Evolutionary conservation across 35 echinoderm and acorn worm genomes (phyloP).

Genomic region (Stichopus chloronotus): DNA sequence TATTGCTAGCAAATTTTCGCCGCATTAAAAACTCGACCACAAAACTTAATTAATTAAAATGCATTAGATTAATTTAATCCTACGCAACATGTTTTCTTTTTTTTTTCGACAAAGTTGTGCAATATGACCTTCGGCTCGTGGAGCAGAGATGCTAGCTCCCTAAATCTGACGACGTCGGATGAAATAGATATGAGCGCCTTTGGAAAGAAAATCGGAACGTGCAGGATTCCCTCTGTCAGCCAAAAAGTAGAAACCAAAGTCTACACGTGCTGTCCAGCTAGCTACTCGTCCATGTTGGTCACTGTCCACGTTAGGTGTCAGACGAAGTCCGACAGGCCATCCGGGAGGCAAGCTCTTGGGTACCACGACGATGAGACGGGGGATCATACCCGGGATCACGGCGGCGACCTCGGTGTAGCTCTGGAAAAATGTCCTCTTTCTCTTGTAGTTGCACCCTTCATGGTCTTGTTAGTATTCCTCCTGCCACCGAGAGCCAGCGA

Average conservation of each 20-base stretch:
- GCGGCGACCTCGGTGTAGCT: background rate
- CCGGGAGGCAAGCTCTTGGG: background rate
- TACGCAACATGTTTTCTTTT: background rate
- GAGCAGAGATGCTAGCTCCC: background rate
- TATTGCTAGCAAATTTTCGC: too few species aligned
- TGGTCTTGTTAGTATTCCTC: constrained; percentile 6
- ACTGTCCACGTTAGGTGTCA: background rate
- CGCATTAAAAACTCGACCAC: background rate
- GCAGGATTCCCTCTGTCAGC: background rate
- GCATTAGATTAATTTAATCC: background rate
- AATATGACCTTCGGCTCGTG: background rate
- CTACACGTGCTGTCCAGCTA: background rate
- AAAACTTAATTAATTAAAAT: background rate
- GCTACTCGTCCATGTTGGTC: background rate
- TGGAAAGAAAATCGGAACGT: background rate
- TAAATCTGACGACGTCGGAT: background rate
- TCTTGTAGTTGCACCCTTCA: background rate
- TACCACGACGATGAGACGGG: background rate
- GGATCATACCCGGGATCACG: background rate
- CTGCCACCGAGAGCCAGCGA: background rate
- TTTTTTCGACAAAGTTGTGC: background rate
- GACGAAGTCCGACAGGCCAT: background rate
- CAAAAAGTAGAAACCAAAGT: background rate
- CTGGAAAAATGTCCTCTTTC: background rate
- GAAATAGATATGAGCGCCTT: background rate